Base-by-base conservation (phyloP, 2,888 invertebrate genomes). In the Agelastica alni region DNA sequence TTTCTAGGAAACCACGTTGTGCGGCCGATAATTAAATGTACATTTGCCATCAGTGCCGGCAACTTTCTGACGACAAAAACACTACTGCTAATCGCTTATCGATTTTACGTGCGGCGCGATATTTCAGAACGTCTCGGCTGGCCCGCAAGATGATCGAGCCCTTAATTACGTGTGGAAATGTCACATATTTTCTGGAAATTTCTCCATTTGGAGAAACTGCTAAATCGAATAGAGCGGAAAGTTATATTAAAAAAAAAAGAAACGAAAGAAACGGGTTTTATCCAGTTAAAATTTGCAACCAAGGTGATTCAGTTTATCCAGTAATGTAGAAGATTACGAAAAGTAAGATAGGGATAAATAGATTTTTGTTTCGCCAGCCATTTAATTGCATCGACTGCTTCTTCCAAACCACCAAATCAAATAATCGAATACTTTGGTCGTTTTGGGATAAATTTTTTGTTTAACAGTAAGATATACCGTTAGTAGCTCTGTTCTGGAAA, bases 21-120 rank as follows among this genome's bases (percentile, higher is more conserved):
- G 17, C 30, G 30, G 6, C n/a, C 43, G 54, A 59, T 58, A 64
- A 66, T 64, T 66, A 64, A 66, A 64, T 54, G 51, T 56, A 56
- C 60, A 60, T 64, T 64, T 62, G 53, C 58, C 57, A 49, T 26
- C 49, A 20, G 42, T 46, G 37, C 44, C 46, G 12, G 45, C 44
- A 54, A 56, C 55, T 59, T 60, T 53, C 39, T 36, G 51, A 55
- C 52, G 62, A 57, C 60, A 62, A 63, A 63, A 39, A 22, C 42
- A 28, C 42, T 7, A 43, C 56, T 37, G 43, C 51, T 63, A 61
- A 63, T 63, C 57, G 62, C 53, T 59, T 58, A 61, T 63, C 60
- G 59, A 56, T 63, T 52, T 51, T 52, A 51, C 13, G 30, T 49
- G 41, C 53, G 56, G 59, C 4, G 14, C 34, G 46, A 30, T 14